Conservation (phyloP, 1,140 invertebrate species). For the Brachionus sp. region DNA sequence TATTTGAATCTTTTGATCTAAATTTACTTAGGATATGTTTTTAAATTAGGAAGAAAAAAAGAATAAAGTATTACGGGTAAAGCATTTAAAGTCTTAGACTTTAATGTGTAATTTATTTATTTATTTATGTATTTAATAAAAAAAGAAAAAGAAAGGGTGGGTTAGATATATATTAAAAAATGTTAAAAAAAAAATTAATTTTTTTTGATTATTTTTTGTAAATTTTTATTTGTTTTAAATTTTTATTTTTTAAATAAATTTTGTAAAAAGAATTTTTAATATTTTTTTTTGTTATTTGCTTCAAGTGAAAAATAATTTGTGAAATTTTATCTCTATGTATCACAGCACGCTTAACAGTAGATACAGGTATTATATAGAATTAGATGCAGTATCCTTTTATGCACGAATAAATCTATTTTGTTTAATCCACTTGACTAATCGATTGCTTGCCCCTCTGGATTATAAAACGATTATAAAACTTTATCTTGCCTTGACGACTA, state of each 20-base stretch:
- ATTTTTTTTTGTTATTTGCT: background rate
- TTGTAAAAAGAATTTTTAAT: background rate
- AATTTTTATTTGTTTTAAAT: background rate
- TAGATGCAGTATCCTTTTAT: background rate
- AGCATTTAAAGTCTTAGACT: background rate
- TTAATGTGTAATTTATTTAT: slow-evolving; percentile 26
- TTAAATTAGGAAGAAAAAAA: background rate
- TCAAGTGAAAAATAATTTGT: background rate
- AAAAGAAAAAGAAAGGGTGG: background rate
- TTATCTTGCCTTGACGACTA: background rate
- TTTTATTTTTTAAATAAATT: slow-evolving; percentile 13
- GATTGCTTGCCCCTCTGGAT: background rate
- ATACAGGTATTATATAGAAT: background rate
- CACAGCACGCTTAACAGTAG: background rate
- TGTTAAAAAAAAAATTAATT: background rate
- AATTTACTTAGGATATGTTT: background rate
- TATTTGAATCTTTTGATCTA: slow-evolving; percentile 21
- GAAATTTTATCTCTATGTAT: background rate
- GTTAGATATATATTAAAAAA: background rate
- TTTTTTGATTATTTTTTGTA: background rate
- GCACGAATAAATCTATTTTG: background rate
- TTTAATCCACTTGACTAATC: slow-evolving; percentile 38
- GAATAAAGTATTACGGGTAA: background rate
- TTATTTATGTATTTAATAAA: slow-evolving; percentile 26
- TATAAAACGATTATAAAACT: background rate